Evolutionary conservation across 2,888 invertebrate genomes (phyloP).

Genomic region (Tiliacea aurago): DNA sequence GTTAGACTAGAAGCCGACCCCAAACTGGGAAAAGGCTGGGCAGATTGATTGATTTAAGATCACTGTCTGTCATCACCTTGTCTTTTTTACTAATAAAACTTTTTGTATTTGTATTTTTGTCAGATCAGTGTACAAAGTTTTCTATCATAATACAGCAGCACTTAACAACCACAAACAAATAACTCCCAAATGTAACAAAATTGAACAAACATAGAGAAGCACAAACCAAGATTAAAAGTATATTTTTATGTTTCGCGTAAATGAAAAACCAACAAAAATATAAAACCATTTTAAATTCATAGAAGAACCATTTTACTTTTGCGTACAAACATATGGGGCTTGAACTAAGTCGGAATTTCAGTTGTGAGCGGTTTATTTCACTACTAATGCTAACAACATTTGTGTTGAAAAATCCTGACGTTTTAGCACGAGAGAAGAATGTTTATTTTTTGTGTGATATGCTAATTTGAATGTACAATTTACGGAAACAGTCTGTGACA

Average conservation of each 20-base stretch:
- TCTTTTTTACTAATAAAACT: too few relatives aligned
- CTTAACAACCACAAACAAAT: not conserved
- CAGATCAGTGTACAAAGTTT: not conserved
- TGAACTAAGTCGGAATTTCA: constrained; percentile 24
- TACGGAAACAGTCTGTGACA: not conserved
- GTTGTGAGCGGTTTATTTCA: constrained; percentile 25
- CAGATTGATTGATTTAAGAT: too few relatives aligned
- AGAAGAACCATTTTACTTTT: constrained; percentile 9
- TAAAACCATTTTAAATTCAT: constrained; percentile 36
- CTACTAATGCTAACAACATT: not conserved
- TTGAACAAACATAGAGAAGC: not conserved
- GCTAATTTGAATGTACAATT: constrained; percentile 10
- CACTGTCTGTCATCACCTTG: too few relatives aligned
- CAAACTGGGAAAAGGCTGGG: too few relatives aligned
- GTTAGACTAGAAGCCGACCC: too few relatives aligned
- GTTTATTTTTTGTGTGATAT: not conserved
- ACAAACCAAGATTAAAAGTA: not conserved
- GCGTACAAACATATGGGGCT: constrained; percentile 1
- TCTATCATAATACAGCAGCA: not conserved
- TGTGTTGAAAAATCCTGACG: constrained; percentile 1
- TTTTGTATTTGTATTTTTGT: not conserved
- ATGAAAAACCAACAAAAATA: constrained; percentile 19
- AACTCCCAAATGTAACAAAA: not conserved
- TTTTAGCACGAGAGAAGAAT: not conserved
- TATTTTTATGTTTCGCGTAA: not conserved